Conservation (phyloP, 2,888 invertebrate genomes). For the Pseudococcus longispinus region DNA sequence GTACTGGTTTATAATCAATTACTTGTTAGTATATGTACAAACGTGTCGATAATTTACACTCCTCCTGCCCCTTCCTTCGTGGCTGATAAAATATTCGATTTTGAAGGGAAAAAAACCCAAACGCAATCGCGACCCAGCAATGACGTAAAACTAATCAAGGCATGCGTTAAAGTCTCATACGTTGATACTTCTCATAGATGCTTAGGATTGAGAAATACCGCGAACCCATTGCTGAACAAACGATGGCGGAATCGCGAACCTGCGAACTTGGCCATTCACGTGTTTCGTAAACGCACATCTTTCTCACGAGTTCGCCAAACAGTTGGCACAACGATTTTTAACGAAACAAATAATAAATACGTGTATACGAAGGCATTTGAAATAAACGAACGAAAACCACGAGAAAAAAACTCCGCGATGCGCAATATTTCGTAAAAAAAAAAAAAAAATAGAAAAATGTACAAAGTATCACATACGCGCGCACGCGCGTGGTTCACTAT, state of each 20-base stretch:
- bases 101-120: not conserved
- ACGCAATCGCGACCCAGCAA: not conserved
- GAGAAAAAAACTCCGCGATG: not conserved
- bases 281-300: slow-evolving; percentile 28
- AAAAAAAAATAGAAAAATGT: not conserved
- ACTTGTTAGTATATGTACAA: not conserved
- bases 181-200: not conserved
- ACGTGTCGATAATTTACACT: not conserved
- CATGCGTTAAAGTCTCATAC: not conserved
- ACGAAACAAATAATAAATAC: not conserved
- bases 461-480: not conserved
- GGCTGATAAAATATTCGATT: not conserved
- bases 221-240: not conserved
- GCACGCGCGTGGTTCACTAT: not conserved
- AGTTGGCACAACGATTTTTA: not conserved
- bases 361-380: not conserved
- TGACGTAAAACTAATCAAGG: not conserved
- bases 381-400: not conserved
- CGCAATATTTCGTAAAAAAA: not conserved
- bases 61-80: not conserved
- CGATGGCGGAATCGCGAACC: not conserved
- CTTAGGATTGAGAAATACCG: not conserved
- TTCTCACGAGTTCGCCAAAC: not conserved
- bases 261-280: not conserved
- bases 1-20: not conserved